phyloP scores from a whole-genome alignment of 2,888 invertebrate species.

The Tiphia femorata region DNA sequence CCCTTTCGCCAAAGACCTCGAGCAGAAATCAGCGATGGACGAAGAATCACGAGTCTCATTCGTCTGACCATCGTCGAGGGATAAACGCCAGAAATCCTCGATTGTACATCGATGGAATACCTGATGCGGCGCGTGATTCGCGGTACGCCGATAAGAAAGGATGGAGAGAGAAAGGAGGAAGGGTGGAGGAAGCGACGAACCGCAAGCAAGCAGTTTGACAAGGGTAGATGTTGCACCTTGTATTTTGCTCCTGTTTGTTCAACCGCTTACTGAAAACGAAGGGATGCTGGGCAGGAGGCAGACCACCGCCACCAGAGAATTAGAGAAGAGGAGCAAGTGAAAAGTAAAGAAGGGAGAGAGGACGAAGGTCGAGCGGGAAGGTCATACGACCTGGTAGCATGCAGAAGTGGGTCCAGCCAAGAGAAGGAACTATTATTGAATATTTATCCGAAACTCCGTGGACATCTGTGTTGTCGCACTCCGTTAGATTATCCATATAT shows the following conservation, averaged over 20 bases:
- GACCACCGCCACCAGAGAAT: too few relatives aligned
- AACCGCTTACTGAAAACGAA: too few relatives aligned
- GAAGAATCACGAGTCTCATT: too few relatives aligned
- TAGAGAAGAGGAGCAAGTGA: slow-evolving; percentile 22
- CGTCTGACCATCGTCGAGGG: slow-evolving; percentile 41
- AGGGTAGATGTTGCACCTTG: too few relatives aligned
- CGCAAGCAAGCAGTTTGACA: too few relatives aligned
- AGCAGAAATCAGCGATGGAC: background rate
- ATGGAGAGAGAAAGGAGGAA: slow-evolving; percentile 1
- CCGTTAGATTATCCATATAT: too few relatives aligned
- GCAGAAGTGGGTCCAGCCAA: too few relatives aligned
- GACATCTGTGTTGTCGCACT: slow-evolving; percentile 66
- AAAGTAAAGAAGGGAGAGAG: slow-evolving; percentile 21
- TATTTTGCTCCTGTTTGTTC: too few relatives aligned
- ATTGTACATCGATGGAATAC: slow-evolving; percentile 35
- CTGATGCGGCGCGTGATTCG: slow-evolving; percentile 37
- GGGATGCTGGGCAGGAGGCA: too few relatives aligned
- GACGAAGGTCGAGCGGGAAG: too few relatives aligned
- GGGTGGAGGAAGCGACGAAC: background rate
- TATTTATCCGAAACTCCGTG: slow-evolving; percentile 64
- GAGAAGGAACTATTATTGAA: too few relatives aligned
- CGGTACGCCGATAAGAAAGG: slow-evolving; percentile 40
- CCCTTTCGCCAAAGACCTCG: background rate
- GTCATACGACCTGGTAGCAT: too few relatives aligned
- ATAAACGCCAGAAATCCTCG: slow-evolving; percentile 28